These are phyloP conservation scores for Philaethria dido DNA, from an alignment of 2,888 invertebrate species.

Conservation along the genomic window DNA sequence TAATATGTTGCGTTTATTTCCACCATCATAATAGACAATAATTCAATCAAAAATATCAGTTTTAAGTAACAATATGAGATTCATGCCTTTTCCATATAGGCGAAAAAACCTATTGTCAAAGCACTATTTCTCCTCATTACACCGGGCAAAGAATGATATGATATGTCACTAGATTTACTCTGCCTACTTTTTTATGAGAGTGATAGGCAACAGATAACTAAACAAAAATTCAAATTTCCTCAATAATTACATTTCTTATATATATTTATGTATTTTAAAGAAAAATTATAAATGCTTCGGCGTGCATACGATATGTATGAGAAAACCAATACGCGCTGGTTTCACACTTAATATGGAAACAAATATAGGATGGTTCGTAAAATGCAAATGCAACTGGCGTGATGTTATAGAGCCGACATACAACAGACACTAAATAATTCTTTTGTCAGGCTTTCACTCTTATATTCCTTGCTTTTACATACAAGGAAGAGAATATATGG, in stretches of 20 bases:
- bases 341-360: constrained; percentile 7
- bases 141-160: no score
- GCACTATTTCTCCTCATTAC: no score
- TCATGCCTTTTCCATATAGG: no score
- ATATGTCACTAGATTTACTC: no score
- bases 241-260: background rate
- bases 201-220: no score
- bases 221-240: no score
- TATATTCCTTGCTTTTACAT: background rate
- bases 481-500: background rate
- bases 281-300: background rate
- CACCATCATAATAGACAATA: no score
- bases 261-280: background rate
- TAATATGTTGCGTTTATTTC: no score
- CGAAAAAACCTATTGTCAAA: no score
- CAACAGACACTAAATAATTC: constrained; percentile 25
- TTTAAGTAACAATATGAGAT: no score
- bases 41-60: no score
- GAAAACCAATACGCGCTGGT: background rate
- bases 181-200: no score
- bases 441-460: constrained; percentile 15
- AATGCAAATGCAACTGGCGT: constrained; percentile 1
- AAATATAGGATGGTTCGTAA: constrained; percentile 7
- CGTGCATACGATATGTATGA: background rate
- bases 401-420: constrained; percentile 1